Evolutionary conservation across 2,113 vertebrate genomes (phyloP), one percentile per base, ranked within the genome.

Genomic region (Neotoma lepida): DNA sequence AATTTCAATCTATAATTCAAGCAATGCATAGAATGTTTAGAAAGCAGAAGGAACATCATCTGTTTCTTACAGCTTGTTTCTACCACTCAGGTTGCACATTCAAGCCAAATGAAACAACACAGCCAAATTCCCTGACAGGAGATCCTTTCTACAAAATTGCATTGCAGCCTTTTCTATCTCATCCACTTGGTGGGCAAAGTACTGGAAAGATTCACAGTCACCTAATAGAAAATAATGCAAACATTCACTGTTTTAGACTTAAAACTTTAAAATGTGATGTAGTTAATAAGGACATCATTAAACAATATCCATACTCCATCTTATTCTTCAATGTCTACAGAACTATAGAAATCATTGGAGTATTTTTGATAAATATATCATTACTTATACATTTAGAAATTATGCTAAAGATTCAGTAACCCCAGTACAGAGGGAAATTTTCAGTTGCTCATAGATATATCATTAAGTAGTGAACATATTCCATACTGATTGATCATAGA

Each of bases 71-170:
- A 46, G 90, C 76, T 81, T 86, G 2, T 9, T 91, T 77, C 77
- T 95, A 82, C 76, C 96, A 66, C 88, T 94, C 51, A 90, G 95
- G 86, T 39, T 90, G 9, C 51, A 90, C 24, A 80, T 81, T 46
- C 51, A 28, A 88, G 58, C 44, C 94, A 96, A 86, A 94, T 74
- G 71, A 85, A 88, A 85, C n/a, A 85, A 71, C 39, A 46, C 44
- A 94, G 86, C 71, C 93, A 95, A 89, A 90, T 61, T 92, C n/a
- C 28, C 92, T 90, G 44, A 86, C 51, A 94, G 56, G 66, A 71
- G n/a, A 92, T 70, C n/a, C 73, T 91, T 73, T 46, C 54, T 96
- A 82, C 58, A 94, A 81, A 77, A 30, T 8, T 30, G 7, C 86
- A 86, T 46, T 82, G 17, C 5, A 77, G 30, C 15, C n/a, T 70